These are phyloP conservation scores for Zaprionus ornatus DNA, from an alignment of 1,140 invertebrate species.

Conservation along the genomic window DNA sequence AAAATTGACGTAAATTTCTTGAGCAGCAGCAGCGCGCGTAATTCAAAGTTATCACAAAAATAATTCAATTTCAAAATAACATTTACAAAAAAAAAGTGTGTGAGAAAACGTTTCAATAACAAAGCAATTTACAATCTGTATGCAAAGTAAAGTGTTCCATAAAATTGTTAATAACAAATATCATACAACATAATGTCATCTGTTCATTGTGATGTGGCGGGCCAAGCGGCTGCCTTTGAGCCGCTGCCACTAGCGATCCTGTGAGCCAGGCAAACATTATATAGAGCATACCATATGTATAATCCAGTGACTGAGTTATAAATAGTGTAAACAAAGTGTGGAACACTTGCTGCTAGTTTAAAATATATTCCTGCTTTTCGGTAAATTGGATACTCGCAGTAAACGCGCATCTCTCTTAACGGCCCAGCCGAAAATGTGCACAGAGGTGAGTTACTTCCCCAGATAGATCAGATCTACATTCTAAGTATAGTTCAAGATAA, in stretches of 20 bases:
- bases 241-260: constrained; percentile 49
- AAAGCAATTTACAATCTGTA: not conserved
- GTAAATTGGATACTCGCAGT: constrained; percentile 68
- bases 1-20: constrained; percentile 68
- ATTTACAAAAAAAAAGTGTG: constrained; percentile 23
- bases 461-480: constrained; percentile 6
- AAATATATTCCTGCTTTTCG: constrained; percentile 18
- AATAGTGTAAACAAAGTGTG: no score
- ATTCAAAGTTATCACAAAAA: constrained; percentile 70
- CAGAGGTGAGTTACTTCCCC: constrained; percentile 63
- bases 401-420: constrained; percentile 48
- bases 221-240: constrained; percentile 49
- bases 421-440: constrained; percentile 79
- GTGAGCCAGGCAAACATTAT: constrained; percentile 45
- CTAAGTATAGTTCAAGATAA: not conserved
- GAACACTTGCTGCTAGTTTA: not conserved
- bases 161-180: constrained; percentile 18
- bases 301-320: constrained; percentile 3
- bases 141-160: constrained; percentile 29
- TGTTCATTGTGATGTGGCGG: constrained; percentile 66
- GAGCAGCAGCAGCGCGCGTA: constrained; percentile 66
- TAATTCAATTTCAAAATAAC: constrained; percentile 22
- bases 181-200: constrained; percentile 50
- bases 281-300: not conserved
- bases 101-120: not conserved